Base-by-base conservation (phyloP, 2,797 vertebrate species). In the Aphelocoma californica region DNA sequence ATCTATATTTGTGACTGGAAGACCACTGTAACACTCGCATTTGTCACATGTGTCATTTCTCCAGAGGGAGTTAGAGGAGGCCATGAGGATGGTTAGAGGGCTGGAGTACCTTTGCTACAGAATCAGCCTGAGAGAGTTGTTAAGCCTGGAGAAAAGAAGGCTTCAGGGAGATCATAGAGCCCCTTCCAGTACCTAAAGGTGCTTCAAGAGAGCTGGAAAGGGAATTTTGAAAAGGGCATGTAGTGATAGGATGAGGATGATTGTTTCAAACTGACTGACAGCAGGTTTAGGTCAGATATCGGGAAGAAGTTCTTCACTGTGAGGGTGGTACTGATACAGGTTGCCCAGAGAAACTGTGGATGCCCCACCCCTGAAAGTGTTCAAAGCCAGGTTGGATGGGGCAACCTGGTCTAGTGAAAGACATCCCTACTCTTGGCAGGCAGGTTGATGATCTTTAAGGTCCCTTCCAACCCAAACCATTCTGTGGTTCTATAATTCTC, bases 11-110 rank as follows among this genome's bases (percentile, higher is more conserved):
- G 62, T 26, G 31, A 28, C 44, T 57, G 65, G 21, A 77, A 72
- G 29, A 34, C 18, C 10, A 16, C 15, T 45, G 3, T n/a, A 47
- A 16, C 3, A n/a, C 4, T 8, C 2, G 0, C 14, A 4, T 44
- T 72, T 86, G 47, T 47, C 66, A 62, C 12, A 36, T 47, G 20
- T 50, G 67, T 40, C 38, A 38, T 83, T 70, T 83, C 36, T 57
- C 24, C 21, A 9, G 12, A 38, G 29, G 5, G 17, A 51, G 17
- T 32, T 36, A 57, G 44, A 25, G 28, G 29, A 57, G 2, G 4
- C 17, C 36, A 18, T 44, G 32, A 69, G 28, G 19, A 21, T 57
- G 16, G 12, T 36, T 32, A 25, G 24, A 18, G 13, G 8, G 3
- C 57, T 69, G 56, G 36, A 50, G 14, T 40, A 62, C 11, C 11